Evolutionary conservation across 2,113 vertebrate species (phyloP).

Genomic region (Ptilorrhoa leucosticta): DNA sequence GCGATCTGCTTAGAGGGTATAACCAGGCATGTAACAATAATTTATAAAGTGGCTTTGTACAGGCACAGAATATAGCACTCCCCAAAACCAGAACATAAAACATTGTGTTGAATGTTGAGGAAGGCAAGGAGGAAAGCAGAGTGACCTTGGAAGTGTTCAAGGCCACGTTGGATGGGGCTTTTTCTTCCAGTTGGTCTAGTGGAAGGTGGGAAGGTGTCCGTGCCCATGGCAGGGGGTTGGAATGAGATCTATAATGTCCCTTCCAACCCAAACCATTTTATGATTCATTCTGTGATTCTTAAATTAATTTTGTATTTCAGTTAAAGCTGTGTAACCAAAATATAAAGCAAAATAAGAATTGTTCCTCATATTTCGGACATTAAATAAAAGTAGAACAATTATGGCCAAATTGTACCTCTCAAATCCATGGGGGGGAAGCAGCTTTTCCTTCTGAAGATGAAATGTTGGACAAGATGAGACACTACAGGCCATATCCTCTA

Average conservation of each 20-base stretch:
- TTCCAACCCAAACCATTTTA: not conserved
- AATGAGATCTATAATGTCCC: not conserved
- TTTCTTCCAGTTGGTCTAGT: not conserved
- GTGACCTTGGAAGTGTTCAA: not conserved
- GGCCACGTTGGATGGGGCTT: not conserved
- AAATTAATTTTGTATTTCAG: not conserved
- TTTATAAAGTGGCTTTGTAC: not conserved
- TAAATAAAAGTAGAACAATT: not conserved
- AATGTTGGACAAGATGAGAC: not conserved
- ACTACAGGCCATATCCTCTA: not conserved
- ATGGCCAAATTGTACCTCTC: not conserved
- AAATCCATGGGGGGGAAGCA: not conserved
- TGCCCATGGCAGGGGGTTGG: not conserved
- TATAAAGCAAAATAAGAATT: not conserved
- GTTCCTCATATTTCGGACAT: not conserved
- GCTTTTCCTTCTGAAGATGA: not conserved
- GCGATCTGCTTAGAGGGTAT: not conserved
- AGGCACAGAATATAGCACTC: not conserved
- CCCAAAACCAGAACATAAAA: not conserved
- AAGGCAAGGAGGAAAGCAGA: not conserved
- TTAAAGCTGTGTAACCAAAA: not conserved
- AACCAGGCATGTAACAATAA: not conserved
- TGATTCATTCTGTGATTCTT: not conserved
- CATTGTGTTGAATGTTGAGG: not conserved
- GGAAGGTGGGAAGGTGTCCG: not conserved